Evolutionary conservation across 2,113 vertebrate species (phyloP), one percentile per base, ranked within the genome.

Genomic region (Bothrops jararaca): DNA sequence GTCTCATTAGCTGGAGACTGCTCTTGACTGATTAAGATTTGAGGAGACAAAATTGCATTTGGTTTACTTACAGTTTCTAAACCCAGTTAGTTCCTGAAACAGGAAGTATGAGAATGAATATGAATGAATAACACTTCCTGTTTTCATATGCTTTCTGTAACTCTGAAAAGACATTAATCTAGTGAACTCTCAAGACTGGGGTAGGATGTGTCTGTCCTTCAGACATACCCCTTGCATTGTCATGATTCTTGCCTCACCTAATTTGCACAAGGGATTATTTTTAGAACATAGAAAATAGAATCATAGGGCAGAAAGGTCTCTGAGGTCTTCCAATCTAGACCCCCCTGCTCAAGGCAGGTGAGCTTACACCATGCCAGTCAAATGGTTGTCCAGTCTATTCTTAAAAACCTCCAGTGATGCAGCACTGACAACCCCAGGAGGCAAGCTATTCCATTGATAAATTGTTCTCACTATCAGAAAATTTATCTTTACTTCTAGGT

Each of bases 1-100:
- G 23, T 50, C 26, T 48, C 48, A 24, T 86, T 24, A 26, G 23
- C 85, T 5, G 85, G 23, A 48, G 85, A 34, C 48, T 58, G 26
- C 93, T 91, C 85, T n/a, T 69, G 74, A 45, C 88, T 50, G 87
- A 74, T 92, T 90, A 34, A 64, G 86, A 29, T 50, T 90, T 42
- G 52, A 9, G 15, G 93, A 92, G 90, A 89, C 12, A 29, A 2
- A 50, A 88, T 56, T 3, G 0, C 3, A 34, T 34, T 5, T 34
- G 39, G 53, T 90, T 88, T 5, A 0, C 3, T 0, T 91, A 86
- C 1, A 0, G 23, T 69, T n/a, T 39, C 0, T 0, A 91, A 93
- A 85, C 18, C 88, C 53, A 64, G 58, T 91, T 57, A 94, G 29
- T 88, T 92, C 10, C 48, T 23, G 9, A 90, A 80, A 34, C 20